Evolutionary conservation across 2,113 vertebrate genomes (phyloP), one percentile per base, ranked within the genome.

Genomic region (Eurypyga helias): DNA sequence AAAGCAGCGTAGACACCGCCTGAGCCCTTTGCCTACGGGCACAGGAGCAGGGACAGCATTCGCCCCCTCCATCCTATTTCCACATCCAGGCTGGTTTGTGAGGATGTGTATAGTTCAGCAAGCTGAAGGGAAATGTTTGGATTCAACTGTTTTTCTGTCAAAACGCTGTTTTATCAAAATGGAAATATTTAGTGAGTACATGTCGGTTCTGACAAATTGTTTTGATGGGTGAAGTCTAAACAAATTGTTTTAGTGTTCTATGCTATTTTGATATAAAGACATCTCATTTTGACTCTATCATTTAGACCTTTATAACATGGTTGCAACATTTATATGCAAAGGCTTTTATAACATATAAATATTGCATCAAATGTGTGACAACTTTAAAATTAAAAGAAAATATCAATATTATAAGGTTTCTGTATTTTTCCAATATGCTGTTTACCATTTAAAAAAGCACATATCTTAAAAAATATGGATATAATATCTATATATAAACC

Each of bases 211-310:
- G 97, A 96, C 88, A 92, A 96, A 90, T 86, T 96, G 90, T 97
- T 96, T 93, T 97, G 95, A 96, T 95, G 86, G 90, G 83, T 71
- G 76, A 95, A 92, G 97, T 96, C 95, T 94, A 96, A 96, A 97
- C 95, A 96, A 96, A 90, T 96, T 96, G 71, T 95, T 97, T 94
- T 75, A 96, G 65, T 21, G 2, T 82, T 96, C 61, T 84, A 54
- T 89, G 91, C 75, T 93, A 66, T 92, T 96, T 94, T 91, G 88
- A 87, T 94, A 81, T 93, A 86, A 93, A 90, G 92, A 89, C 93
- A 95, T 96, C 92, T 94, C 92, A 89, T 96, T 95, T 94, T 51
- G 4, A 87, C 71, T 96, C 67, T 58, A 28, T 89, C 88, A n/a
- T 81, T 96, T 90, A 93, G 96, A 94, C 92, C 95, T 93, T 94